Evolutionary conservation across 2,888 invertebrate genomes (phyloP), one percentile per base, ranked within the genome.

Genomic region (Cheilosia variabilis): DNA sequence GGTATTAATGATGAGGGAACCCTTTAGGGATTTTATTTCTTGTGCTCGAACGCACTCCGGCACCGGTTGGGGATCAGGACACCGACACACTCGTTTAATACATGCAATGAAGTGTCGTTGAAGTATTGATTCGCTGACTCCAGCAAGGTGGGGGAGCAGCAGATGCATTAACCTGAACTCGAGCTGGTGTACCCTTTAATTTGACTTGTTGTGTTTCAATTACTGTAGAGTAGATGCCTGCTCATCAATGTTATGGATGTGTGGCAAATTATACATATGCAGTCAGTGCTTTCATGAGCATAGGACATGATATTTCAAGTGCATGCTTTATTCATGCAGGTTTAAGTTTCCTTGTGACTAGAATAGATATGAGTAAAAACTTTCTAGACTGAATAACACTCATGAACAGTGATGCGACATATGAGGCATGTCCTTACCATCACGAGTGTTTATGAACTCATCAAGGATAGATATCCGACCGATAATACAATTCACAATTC

Each of bases 21-120:
- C 43, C 68, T 66, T 52, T 68, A 62, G 66, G 63, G 50, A 75
- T 58, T 69, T 69, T 22, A 65, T 60, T 75, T 58, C 73, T 24
- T 73, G 68, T 62, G 22, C 43, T 72, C 41, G 47, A 66, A 65
- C 24, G 72, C 60, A 66, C 13, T 45, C 15, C 37, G 55, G 63
- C 41, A 19, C 55, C 55, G 50, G 60, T 62, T 52, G 24, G 15
- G 43, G n/a, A 15, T 5, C 19, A 53, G 17, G 17, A 34, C 31
- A 31, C 17, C 17, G 31, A 34, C n/a, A 7, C 58, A 24, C 19
- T 19, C 13, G 22, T 13, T 50, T 31, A 2, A 57, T 31, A 2
- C 9, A 37, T 37, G 43, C 65, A 17, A 43, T 66, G 45, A 7
- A 37, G 50, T 41, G 37, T 17, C 34, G 37, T 37, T 34, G n/a